Conservation (phyloP, 2,888 invertebrate species). For the Nymphalis urticae region DNA sequence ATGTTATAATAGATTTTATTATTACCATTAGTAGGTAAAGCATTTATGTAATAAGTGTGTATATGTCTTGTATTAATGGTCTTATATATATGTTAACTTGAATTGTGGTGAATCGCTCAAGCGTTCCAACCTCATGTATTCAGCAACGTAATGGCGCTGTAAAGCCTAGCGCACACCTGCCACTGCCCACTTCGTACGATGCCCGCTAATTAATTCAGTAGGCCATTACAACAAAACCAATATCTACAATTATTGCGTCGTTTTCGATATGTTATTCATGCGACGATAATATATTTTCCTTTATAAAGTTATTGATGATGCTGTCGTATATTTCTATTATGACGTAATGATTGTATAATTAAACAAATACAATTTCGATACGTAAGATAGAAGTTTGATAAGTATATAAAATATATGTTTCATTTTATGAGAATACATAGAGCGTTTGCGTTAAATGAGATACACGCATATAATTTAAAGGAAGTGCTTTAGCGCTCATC, state of each 20-base stretch:
- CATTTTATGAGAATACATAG: slow-evolving; percentile 8
- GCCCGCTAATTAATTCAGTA: slow-evolving; percentile 73
- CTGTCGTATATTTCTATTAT: too few relatives aligned
- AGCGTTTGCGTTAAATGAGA: slow-evolving; percentile 53
- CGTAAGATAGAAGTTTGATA: too few relatives aligned
- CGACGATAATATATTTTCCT: neutral
- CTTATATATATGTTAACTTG: slow-evolving; percentile 21
- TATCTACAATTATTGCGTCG: slow-evolving; percentile 59
- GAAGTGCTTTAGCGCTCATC: slow-evolving; percentile 64
- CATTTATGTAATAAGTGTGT: slow-evolving; percentile 2
- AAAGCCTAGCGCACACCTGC: slow-evolving; percentile 71
- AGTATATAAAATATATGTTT: neutral
- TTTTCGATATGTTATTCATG: slow-evolving; percentile 51
- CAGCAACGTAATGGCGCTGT: slow-evolving; percentile 64
- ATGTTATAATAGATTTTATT: slow-evolving; percentile 15
- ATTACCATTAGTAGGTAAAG: neutral
- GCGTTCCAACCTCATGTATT: slow-evolving; percentile 57
- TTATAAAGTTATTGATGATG: neutral
- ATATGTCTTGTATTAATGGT: slow-evolving; percentile 19
- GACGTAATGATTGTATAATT: too few relatives aligned
- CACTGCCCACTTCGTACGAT: slow-evolving; percentile 50
- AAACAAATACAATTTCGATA: too few relatives aligned
- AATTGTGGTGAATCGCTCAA: slow-evolving; percentile 61
- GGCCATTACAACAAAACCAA: slow-evolving; percentile 63
- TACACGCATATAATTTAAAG: slow-evolving; percentile 62